phyloP scores from a whole-genome alignment of 2,888 invertebrate species.

The Dioctria rufipes region DNA sequence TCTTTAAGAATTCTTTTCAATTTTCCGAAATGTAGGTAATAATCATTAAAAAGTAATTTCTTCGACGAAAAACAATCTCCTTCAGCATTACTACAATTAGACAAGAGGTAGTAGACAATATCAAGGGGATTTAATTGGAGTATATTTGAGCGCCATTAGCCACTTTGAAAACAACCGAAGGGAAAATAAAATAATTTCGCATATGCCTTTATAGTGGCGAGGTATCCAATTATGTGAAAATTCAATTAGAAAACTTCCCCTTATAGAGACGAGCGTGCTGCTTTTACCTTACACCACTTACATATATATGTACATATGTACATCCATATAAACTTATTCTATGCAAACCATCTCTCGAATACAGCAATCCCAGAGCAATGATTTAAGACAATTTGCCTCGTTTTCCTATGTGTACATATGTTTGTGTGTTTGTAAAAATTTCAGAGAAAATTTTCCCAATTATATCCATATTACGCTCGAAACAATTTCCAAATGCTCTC shows the following conservation, averaged over 20 bases:
- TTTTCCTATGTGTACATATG: constrained; percentile 5
- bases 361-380: neutral
- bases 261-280: neutral
- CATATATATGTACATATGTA: too few relatives aligned
- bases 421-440: constrained; percentile 46
- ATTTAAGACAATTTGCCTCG: constrained; percentile 8
- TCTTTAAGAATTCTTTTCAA: too few relatives aligned
- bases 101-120: neutral
- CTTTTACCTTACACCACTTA: constrained; percentile 2
- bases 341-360: neutral
- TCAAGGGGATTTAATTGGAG: constrained; percentile 44
- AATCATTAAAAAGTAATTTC: neutral
- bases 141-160: constrained; percentile 55
- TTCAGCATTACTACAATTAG: constrained; percentile 9
- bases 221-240: constrained; percentile 57
- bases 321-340: too few relatives aligned
- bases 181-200: constrained; percentile 55
- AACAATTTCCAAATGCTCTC: constrained; percentile 51
- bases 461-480: constrained; percentile 51
- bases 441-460: constrained; percentile 47
- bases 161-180: constrained; percentile 54
- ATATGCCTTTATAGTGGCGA: constrained; percentile 54
- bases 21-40: neutral
- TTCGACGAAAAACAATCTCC: neutral
- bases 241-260: constrained; percentile 56